A percentile compares a stretch with the other conserved stretches of the same genome.
Evolutionary conservation across 2,113 vertebrate genomes (phyloP).

Genomic region (Orthonyx spaldingii): DNA sequence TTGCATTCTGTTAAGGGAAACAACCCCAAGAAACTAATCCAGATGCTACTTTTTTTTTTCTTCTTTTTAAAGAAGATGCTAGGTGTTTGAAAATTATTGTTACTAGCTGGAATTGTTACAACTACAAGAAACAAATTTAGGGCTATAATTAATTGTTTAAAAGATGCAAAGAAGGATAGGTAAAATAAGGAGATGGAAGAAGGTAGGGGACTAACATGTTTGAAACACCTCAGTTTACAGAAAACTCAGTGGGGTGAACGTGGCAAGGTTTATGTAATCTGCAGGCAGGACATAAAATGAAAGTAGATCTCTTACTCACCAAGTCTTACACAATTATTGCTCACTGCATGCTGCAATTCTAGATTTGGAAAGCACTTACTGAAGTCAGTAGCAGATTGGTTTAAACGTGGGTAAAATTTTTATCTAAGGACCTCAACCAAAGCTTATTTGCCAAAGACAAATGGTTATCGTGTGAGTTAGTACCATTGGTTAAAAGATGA

Average conservation of each 20-base stretch:
- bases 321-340: background rate
- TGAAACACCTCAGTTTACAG: background rate
- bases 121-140: background rate
- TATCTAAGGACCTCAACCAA: background rate
- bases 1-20: background rate
- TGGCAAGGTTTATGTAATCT: background rate
- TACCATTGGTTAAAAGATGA: background rate
- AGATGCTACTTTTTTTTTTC: no score
- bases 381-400: background rate
- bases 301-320: background rate
- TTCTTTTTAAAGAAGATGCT: background rate
- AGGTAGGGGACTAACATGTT: accelerated
- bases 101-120: background rate
- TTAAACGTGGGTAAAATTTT: background rate
- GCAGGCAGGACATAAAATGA: background rate
- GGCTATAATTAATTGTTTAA: background rate
- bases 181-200: background rate
- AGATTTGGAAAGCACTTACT: background rate
- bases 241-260: background rate
- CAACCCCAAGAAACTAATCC: background rate
- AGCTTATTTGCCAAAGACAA: background rate
- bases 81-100: background rate
- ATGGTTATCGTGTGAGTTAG: background rate
- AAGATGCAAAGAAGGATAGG: background rate
- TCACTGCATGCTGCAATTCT: background rate